Evolutionary conservation across 2,888 invertebrate species (phyloP).

Genomic region (Polyommatus icarus): DNA sequence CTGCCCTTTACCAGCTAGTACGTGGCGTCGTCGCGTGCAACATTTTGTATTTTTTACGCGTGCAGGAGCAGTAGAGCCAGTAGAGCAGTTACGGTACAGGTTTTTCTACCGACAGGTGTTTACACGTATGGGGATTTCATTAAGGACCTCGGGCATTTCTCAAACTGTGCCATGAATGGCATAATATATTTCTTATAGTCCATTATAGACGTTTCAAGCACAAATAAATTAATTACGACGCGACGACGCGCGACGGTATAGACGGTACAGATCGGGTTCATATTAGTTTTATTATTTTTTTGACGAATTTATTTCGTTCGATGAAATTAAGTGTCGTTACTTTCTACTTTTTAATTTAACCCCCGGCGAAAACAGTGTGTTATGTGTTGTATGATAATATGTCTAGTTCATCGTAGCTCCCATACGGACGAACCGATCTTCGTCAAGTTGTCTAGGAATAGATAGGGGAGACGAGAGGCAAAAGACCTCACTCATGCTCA

Average conservation of each 20-base stretch:
- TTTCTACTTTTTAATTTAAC: too few species aligned
- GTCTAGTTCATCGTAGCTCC: too few species aligned
- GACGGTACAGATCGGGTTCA: too few species aligned
- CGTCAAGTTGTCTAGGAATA: neutral
- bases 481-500: too few species aligned
- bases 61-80: constrained; percentile 7
- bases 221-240: neutral
- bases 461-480: too few species aligned
- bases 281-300: too few species aligned
- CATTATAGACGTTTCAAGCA: neutral
- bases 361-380: too few species aligned
- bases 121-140: constrained; percentile 40
- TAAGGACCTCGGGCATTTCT: constrained; percentile 35
- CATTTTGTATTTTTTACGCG: constrained; percentile 13
- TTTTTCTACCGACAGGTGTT: constrained; percentile 39
- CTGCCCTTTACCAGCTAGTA: neutral
- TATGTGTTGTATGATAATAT: too few species aligned
- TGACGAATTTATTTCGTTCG: too few species aligned
- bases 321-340: neutral
- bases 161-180: constrained; percentile 34
- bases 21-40: constrained; percentile 6
- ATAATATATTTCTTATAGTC: neutral
- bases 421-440: too few species aligned
- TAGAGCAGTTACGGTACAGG: constrained; percentile 32
- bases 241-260: too few species aligned